Evolutionary conservation across 2,888 invertebrate species (phyloP).

Genomic region (Drosophila peninsularis): DNA sequence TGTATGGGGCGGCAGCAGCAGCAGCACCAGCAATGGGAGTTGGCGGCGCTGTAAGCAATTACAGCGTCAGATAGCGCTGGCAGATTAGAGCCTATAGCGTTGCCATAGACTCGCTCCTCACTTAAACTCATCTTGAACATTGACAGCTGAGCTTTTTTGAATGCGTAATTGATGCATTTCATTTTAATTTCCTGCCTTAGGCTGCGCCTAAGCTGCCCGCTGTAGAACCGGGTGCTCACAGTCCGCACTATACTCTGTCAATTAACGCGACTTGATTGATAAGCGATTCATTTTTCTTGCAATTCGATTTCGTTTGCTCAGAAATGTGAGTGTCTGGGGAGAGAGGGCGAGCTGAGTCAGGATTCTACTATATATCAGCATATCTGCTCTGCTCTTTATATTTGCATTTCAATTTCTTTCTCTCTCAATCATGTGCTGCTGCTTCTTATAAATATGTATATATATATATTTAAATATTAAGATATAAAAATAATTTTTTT

Average conservation of each 20-base stretch:
- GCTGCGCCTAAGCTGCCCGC: background rate
- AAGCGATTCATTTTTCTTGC: background rate
- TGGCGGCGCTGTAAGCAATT: slow-evolving; percentile 18
- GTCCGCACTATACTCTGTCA: background rate
- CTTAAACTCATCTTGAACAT: slow-evolving; percentile 2
- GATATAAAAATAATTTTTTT: too few species aligned
- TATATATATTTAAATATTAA: too few species aligned
- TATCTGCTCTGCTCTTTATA: too few species aligned
- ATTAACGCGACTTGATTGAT: background rate
- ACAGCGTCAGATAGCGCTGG: slow-evolving; percentile 7
- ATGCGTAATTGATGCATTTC: slow-evolving; percentile 1
- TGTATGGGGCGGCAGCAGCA: background rate
- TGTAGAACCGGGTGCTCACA: background rate
- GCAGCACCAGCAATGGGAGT: background rate
- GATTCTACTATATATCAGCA: too few species aligned
- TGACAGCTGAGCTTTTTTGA: background rate
- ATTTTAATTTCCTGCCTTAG: slow-evolving; percentile 3
- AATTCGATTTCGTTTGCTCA: background rate
- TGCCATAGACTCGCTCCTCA: background rate
- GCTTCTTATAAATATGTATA: too few species aligned
- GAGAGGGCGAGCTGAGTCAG: too few species aligned
- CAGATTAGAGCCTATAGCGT: slow-evolving; percentile 9
- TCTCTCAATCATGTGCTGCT: too few species aligned
- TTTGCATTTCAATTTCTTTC: too few species aligned
- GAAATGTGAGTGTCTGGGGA: too few species aligned